Evolutionary conservation across 2,888 invertebrate genomes (phyloP).

Genomic region (Dorcus parallelipipedus): DNA sequence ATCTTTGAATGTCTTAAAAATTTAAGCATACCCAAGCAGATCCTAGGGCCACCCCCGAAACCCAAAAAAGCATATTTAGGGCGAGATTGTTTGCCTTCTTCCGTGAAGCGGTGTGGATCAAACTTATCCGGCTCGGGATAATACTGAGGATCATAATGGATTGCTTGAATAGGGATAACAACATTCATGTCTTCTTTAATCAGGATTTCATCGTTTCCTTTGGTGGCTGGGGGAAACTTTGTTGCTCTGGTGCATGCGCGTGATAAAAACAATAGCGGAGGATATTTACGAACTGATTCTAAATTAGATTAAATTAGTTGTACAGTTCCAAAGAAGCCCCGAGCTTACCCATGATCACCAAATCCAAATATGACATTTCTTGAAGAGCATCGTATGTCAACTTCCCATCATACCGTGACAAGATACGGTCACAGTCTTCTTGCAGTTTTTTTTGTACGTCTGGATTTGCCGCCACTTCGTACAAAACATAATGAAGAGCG

Average conservation of each 20-base stretch:
- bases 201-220: slow-evolving; percentile 23
- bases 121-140: slow-evolving; percentile 40
- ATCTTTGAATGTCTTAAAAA: not conserved
- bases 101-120: slow-evolving; percentile 44
- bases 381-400: slow-evolving; percentile 50
- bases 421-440: slow-evolving; percentile 44
- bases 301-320: not conserved
- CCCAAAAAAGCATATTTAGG: slow-evolving; percentile 32
- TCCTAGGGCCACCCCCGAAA: slow-evolving; percentile 37
- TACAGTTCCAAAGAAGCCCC: not conserved
- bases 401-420: slow-evolving; percentile 39
- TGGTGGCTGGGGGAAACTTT: slow-evolving; percentile 24
- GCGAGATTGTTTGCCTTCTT: slow-evolving; percentile 30
- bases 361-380: slow-evolving; percentile 52
- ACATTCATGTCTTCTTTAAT: slow-evolving; percentile 37
- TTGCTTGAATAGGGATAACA: slow-evolving; percentile 34
- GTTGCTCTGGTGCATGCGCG: slow-evolving; percentile 31
- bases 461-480: slow-evolving; percentile 50
- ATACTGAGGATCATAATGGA: slow-evolving; percentile 43
- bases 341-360: slow-evolving; percentile 47
- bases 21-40: slow-evolving; percentile 30
- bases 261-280: slow-evolving; percentile 16
- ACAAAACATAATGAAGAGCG: slow-evolving; percentile 50
- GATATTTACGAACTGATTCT: slow-evolving; percentile 27
- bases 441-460: slow-evolving; percentile 47